Evolutionary conservation across 2,797 vertebrate genomes (phyloP).

Genomic region (Lagocephalus sceleratus): DNA sequence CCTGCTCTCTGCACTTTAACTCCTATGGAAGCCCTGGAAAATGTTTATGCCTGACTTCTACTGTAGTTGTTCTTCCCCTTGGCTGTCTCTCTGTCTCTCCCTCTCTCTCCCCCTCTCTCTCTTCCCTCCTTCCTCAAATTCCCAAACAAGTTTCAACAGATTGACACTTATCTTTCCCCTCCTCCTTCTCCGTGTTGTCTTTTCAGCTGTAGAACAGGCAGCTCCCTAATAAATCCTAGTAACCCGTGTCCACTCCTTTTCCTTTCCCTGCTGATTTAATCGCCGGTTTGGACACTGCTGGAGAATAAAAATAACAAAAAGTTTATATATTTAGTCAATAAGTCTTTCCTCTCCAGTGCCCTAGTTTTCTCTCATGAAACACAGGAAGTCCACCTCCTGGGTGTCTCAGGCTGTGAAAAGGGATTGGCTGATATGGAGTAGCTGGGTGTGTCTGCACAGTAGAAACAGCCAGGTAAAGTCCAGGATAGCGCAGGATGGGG

Average conservation of each 20-base stretch:
- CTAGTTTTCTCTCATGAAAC: slow-evolving; percentile 59
- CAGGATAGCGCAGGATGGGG: slow-evolving; percentile 46
- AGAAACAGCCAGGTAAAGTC: slow-evolving; percentile 64
- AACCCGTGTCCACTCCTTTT: slow-evolving; percentile 27
- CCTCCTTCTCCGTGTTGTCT: slow-evolving; percentile 58
- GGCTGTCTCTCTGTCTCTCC: slow-evolving; percentile 30
- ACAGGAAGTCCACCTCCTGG: slow-evolving; percentile 77
- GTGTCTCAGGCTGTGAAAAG: slow-evolving; percentile 36
- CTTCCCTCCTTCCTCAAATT: slow-evolving; percentile 78
- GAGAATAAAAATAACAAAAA: slow-evolving; percentile 13
- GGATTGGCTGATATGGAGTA: slow-evolving; percentile 68
- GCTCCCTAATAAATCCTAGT: slow-evolving; percentile 43
- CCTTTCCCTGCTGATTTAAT: slow-evolving; percentile 16
- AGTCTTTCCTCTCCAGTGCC: slow-evolving; percentile 41
- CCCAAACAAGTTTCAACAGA: slow-evolving; percentile 85
- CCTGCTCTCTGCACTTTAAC: slow-evolving; percentile 12
- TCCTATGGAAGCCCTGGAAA: slow-evolving; percentile 31
- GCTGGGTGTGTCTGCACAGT: slow-evolving; percentile 71
- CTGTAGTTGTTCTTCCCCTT: slow-evolving; percentile 45
- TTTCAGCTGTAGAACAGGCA: slow-evolving; percentile 31
- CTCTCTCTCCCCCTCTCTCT: slow-evolving; percentile 45
- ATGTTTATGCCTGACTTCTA: slow-evolving; percentile 61
- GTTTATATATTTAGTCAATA: slow-evolving; percentile 9
- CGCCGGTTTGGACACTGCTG: slow-evolving; percentile 24
- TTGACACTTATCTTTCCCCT: slow-evolving; percentile 77